Base-by-base conservation (phyloP, 2,797 vertebrate species). In the Enteromius fasciolatus region DNA sequence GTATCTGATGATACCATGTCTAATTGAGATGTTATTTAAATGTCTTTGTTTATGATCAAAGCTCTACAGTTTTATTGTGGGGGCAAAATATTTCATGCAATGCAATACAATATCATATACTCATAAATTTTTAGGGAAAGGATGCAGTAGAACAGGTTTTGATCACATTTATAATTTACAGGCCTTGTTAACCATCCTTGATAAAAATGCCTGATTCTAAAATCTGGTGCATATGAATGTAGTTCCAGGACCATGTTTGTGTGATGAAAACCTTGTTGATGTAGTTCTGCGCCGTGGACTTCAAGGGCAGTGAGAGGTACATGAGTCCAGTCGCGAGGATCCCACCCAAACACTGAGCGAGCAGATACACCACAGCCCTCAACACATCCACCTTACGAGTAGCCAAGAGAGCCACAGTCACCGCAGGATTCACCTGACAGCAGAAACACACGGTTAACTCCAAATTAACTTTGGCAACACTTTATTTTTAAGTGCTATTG, bases 301-400 rank as follows among this genome's bases (percentile, higher is more conserved):
- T 92, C 81, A 91, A 61, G 0, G 92, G 95, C 77, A 97, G 89
- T 1, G 85, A 91, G 33, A 95, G 44, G 87, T 92, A 95, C 81
- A 96, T 93, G 31, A 93, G 83, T 0, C 92, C 90, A 0, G 94
- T 88, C 54, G 93, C 95, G 81, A 96, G 84, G 41, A 86, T 89
- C 44, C 95, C 94, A 28, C 95, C 96, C 76, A 94, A n/a, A 88
- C 95, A 96, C 88, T 97, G 96, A 3, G 94, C 95, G 73, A 92
- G 66, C 5, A 96, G 69, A 39, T 90, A 94, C 64, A 89, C 78
- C 0, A 92, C 28, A 0, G 91, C 93, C 4, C 89, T 91, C 78
- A 96, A 90, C 11, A 89, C 82, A 0, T 96, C 94, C 81, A 96
- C 86, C 80, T 89, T 94, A 83, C 93, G 93, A 18, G 95, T 94